Percentiles rank a stretch among this genome's conserved stretches.
Conservation (phyloP, 1,140 invertebrate species). For the Hestina assimilis region DNA sequence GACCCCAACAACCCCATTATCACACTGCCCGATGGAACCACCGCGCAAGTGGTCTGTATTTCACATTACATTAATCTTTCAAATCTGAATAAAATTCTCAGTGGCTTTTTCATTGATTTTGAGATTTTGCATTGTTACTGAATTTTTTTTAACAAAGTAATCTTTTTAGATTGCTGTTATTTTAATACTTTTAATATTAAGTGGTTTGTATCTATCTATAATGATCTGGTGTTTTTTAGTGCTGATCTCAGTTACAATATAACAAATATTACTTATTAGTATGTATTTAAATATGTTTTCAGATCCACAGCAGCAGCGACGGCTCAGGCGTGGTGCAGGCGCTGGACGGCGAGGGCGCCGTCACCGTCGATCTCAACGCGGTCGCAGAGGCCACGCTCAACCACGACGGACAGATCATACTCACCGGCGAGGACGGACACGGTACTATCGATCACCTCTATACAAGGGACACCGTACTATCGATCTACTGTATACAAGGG, state of each 20-base stretch:
- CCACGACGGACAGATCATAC: slow-evolving; percentile 96
- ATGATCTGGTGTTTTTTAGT: too few relatives aligned
- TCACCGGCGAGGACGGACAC: slow-evolving; percentile 96
- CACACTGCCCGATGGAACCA: slow-evolving; percentile 96
- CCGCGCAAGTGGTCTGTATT: slow-evolving; percentile 87
- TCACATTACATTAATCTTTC: not conserved
- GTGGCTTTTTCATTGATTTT: too few relatives aligned
- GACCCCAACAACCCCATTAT: slow-evolving; percentile 97
- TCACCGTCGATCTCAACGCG: slow-evolving; percentile 91
- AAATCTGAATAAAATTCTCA: too few relatives aligned
- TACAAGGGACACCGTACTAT: not conserved
- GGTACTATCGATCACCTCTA: slow-evolving; percentile 60
- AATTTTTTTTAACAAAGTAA: too few relatives aligned
- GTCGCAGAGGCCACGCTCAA: slow-evolving; percentile 92
- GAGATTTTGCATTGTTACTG: too few relatives aligned
- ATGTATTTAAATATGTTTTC: too few relatives aligned
- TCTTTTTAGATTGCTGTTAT: too few relatives aligned
- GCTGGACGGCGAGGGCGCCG: slow-evolving; percentile 81
- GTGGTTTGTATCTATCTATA: too few relatives aligned
- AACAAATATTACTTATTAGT: too few relatives aligned
- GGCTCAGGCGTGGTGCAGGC: slow-evolving; percentile 82
- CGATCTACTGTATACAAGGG: too few relatives aligned
- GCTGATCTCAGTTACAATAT: too few relatives aligned
- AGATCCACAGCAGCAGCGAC: slow-evolving; percentile 89
- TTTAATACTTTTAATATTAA: too few relatives aligned